Base-by-base conservation (phyloP, 2,888 invertebrate genomes). In the Microplitis deprimator region DNA sequence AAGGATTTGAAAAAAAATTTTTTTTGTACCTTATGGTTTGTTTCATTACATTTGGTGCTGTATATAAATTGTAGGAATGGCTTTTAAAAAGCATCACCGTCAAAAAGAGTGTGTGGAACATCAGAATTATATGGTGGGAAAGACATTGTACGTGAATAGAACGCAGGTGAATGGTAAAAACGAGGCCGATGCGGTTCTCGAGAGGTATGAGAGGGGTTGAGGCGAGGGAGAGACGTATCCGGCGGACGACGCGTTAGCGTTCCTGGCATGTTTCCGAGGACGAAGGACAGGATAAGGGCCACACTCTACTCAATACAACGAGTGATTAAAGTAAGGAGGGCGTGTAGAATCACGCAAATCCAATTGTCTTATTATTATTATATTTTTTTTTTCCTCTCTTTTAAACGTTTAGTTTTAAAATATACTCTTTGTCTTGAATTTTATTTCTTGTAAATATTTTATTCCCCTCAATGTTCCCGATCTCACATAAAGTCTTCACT, bases 131-230 rank as follows among this genome's bases (percentile, higher is more conserved):
- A 64, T 20, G 73, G 74, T 73, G 77, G 69, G 77, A 77, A 77
- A 77, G 41, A 61, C 61, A 71, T 40, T 17, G 68, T 65, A 74
- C 69, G 65, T 75, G 69, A 69, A 75, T 74, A 74, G 70, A 69
- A 69, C 70, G 73, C 74, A 77, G 77, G 77, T 77, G 77, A 77
- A 77, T 77, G 77, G 74, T 41, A 68, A 69, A 73, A 77, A 77
- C 65, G 70, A 77, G 77, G 70, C 74, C 74, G 70, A 64, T 50
- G 76, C 61, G 64, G 59, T 39, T 59, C 50, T 59, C 39, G 39
- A 41, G 38, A 16, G 59, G 68, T 67, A 67, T 38, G 59, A 60
- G 68, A 39, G 13, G 13, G 5, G 61, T 59, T n/a, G 76, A 65
- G 67, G 17, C 39, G 39, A 40, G 67, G 60, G 65, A 68, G 64